phyloP scores from a whole-genome alignment of 2,888 invertebrate genomes.

The Perdita meconis region DNA sequence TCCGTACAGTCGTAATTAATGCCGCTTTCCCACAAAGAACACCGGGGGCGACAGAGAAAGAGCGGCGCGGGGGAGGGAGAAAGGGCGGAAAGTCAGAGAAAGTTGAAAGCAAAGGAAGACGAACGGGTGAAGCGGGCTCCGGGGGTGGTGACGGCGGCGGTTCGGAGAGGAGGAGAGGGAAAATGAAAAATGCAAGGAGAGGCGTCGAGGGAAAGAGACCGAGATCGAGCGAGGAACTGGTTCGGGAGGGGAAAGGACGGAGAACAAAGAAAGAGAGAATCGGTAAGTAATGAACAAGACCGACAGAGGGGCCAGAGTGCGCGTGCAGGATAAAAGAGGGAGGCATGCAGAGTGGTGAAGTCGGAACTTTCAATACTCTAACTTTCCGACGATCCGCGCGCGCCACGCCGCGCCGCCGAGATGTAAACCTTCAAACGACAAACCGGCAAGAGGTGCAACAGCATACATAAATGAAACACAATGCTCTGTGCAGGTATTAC shows the following conservation, averaged over 20 bases:
- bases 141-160: not conserved
- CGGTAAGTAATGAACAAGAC: slow-evolving; percentile 27
- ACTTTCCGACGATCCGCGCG: slow-evolving; percentile 42
- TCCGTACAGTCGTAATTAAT: slow-evolving; percentile 66
- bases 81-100: slow-evolving; percentile 31
- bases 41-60: slow-evolving; percentile 9
- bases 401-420: slow-evolving; percentile 23
- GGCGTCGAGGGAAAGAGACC: not conserved
- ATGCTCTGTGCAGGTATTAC: slow-evolving; percentile 51
- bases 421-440: slow-evolving; percentile 60
- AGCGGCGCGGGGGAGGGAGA: slow-evolving; percentile 1
- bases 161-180: too few species aligned
- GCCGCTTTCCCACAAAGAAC: slow-evolving; percentile 63
- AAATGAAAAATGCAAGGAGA: slow-evolving; percentile 33
- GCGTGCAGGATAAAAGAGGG: not conserved
- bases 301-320: not conserved
- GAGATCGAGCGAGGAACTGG: not conserved
- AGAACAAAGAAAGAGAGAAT: slow-evolving; percentile 16
- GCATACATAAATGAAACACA: slow-evolving; percentile 66
- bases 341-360: not conserved
- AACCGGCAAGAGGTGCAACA: slow-evolving; percentile 51
- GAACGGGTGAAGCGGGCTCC: slow-evolving; percentile 9
- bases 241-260: not conserved
- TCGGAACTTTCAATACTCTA: slow-evolving; percentile 52
- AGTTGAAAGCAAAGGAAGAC: slow-evolving; percentile 42